phyloP scores from a whole-genome alignment of 1,140 invertebrate species.

The Gonioctena quinquepunctata region DNA sequence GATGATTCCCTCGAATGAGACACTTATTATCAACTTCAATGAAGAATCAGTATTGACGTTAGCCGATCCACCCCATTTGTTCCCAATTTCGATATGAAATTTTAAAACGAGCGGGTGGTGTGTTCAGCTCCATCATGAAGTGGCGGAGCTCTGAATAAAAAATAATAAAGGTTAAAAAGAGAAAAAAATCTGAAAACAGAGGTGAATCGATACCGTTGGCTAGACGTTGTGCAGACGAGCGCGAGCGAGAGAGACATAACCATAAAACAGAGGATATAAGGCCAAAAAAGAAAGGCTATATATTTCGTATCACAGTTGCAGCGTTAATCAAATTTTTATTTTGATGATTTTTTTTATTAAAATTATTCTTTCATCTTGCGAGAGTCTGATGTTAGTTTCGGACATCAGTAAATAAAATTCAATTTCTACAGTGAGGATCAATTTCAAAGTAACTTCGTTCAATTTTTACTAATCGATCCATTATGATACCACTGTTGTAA shows the following conservation, averaged over 20 bases:
- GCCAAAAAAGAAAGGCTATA: not conserved
- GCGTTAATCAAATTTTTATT: constrained; percentile 5
- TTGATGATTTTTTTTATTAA: constrained; percentile 1
- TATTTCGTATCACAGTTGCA: not conserved
- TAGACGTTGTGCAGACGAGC: constrained; percentile 38
- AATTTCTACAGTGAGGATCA: too few species aligned
- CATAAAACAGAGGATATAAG: constrained; percentile 8
- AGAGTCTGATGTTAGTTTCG: too few species aligned
- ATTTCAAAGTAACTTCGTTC: too few species aligned
- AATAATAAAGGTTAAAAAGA: constrained; percentile 17
- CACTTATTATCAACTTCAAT: too few species aligned
- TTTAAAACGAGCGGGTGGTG: not conserved
- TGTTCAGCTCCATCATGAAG: constrained; percentile 8
- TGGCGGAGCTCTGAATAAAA: constrained; percentile 17
- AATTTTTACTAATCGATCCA: too few species aligned
- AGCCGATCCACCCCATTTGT: too few species aligned
- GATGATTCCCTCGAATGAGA: too few species aligned
- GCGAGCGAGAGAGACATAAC: constrained; percentile 24
- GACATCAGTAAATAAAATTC: too few species aligned
- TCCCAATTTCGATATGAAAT: not conserved
- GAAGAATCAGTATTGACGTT: too few species aligned
- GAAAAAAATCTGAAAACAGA: constrained; percentile 23
- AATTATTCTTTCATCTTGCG: constrained; percentile 8
- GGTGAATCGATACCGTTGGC: constrained; percentile 39
- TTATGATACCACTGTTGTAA: too few species aligned